Evolutionary conservation across 2,888 invertebrate genomes (phyloP).

Genomic region (Limenitis camilla): DNA sequence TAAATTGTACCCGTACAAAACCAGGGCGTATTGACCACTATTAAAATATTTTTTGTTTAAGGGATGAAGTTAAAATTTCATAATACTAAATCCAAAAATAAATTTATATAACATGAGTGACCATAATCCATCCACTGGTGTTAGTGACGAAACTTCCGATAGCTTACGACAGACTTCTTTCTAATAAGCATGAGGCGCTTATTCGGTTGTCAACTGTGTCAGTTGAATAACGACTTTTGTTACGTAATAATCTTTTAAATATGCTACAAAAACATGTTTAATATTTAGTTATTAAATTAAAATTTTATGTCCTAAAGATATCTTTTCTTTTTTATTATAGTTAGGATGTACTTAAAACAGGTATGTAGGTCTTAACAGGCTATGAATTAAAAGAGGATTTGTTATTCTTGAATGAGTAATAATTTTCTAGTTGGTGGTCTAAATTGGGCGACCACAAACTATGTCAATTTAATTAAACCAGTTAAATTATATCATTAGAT

Average conservation of each 20-base stretch:
- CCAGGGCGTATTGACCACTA: too few species aligned
- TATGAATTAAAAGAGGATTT: neutral
- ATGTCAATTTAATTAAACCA: slow-evolving; percentile 67
- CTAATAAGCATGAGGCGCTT: slow-evolving; percentile 47
- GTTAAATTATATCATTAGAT: slow-evolving; percentile 70
- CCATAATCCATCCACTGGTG: slow-evolving; percentile 40
- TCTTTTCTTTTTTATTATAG: too few species aligned
- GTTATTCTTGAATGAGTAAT: neutral
- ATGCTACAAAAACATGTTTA: slow-evolving; percentile 23
- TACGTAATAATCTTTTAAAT: slow-evolving; percentile 49
- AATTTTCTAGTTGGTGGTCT: slow-evolving; percentile 45
- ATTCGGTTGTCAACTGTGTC: slow-evolving; percentile 54
- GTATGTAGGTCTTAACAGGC: neutral
- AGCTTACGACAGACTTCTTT: slow-evolving; percentile 48
- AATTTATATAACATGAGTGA: slow-evolving; percentile 50
- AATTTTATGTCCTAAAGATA: neutral
- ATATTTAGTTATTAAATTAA: slow-evolving; percentile 24
- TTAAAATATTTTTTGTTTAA: neutral
- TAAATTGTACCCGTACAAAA: too few species aligned
- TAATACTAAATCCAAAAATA: slow-evolving; percentile 20
- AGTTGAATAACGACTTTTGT: slow-evolving; percentile 56
- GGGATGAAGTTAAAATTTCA: neutral
- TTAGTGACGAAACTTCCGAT: slow-evolving; percentile 61
- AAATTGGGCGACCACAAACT: slow-evolving; percentile 59
- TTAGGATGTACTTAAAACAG: too few species aligned